Percentiles rank a stretch among this genome's conserved stretches.
Conservation (phyloP, 2,888 invertebrate species). For the Sphaeridia pumilis region DNA sequence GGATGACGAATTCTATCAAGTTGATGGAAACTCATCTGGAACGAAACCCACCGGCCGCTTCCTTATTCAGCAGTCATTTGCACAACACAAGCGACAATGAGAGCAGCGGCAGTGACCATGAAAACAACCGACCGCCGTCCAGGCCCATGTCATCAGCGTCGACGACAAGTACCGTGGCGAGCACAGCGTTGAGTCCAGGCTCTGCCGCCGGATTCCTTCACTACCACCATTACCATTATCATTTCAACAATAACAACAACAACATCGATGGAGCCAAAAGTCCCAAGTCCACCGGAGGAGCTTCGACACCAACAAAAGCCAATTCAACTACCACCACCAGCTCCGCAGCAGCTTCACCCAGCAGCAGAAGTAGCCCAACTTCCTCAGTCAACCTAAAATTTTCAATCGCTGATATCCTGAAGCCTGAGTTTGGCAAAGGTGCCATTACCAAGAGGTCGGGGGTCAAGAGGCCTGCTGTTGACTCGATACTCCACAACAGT, state of each 20-base stretch:
- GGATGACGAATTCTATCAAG: not conserved
- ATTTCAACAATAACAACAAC: conserved; percentile 1
- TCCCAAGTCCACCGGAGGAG: not conserved
- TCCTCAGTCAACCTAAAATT: conserved; percentile 47
- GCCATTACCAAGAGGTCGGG: conserved; percentile 7
- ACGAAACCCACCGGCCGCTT: not conserved
- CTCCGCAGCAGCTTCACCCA: conserved; percentile 5
- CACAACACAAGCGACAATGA: conserved; percentile 12
- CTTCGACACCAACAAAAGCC: not conserved
- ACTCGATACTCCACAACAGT: not conserved
- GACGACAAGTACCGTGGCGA: conserved; percentile 15
- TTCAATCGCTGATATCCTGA: conserved; percentile 63
- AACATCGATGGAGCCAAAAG: too few species aligned
- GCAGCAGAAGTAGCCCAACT: not conserved
- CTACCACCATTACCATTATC: not conserved
- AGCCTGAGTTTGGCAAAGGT: conserved; percentile 56
- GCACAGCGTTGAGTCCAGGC: not conserved
- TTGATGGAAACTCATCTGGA: not conserved
- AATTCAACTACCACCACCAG: not conserved
- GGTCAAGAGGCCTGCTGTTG: too few species aligned
- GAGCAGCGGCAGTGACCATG: conserved; percentile 17
- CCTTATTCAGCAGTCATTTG: not conserved
- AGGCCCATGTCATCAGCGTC: conserved; percentile 30
- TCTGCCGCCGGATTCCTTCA: conserved; percentile 4
- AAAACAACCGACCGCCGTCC: conserved; percentile 29